phyloP scores from a whole-genome alignment of 2,888 invertebrate genomes.

The Archips xylosteana region DNA sequence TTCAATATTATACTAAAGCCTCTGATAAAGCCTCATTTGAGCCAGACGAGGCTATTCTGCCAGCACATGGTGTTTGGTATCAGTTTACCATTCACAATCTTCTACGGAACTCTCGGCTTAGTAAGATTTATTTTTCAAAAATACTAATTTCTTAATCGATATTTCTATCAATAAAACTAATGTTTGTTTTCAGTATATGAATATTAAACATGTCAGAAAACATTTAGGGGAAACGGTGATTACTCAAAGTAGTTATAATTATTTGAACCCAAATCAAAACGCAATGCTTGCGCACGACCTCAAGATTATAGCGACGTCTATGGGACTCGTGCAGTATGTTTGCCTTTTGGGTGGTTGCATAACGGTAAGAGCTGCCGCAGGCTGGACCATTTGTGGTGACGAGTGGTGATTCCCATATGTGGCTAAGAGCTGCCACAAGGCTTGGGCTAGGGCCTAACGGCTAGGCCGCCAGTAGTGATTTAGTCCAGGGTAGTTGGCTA shows the following conservation, averaged over 20 bases:
- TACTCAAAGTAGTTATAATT: constrained; percentile 19
- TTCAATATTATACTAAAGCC: constrained; percentile 63
- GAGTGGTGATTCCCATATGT: too few relatives aligned
- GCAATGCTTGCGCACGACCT: constrained; percentile 70
- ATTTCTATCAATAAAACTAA: not conserved
- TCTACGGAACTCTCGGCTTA: constrained; percentile 66
- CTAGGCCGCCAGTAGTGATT: too few relatives aligned
- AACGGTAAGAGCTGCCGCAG: constrained; percentile 56
- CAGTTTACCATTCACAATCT: constrained; percentile 63
- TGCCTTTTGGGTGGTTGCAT: constrained; percentile 68
- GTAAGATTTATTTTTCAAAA: constrained; percentile 57
- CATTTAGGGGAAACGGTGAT: constrained; percentile 61
- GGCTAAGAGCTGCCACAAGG: too few relatives aligned
- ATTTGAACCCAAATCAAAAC: constrained; percentile 43
- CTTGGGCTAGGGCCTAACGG: too few relatives aligned
- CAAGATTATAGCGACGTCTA: constrained; percentile 69
- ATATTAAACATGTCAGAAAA: constrained; percentile 60
- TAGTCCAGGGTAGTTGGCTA: too few relatives aligned
- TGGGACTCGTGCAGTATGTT: constrained; percentile 68
- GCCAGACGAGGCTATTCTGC: constrained; percentile 61
- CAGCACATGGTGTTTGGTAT: constrained; percentile 61
- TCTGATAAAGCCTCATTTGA: constrained; percentile 63
- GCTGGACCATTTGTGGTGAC: not conserved
- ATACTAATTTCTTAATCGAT: not conserved
- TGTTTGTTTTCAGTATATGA: constrained; percentile 60